These are phyloP conservation scores for Sphyrna mokarran DNA, from an alignment of 2,113 vertebrate species.

Conservation along the genomic window DNA sequence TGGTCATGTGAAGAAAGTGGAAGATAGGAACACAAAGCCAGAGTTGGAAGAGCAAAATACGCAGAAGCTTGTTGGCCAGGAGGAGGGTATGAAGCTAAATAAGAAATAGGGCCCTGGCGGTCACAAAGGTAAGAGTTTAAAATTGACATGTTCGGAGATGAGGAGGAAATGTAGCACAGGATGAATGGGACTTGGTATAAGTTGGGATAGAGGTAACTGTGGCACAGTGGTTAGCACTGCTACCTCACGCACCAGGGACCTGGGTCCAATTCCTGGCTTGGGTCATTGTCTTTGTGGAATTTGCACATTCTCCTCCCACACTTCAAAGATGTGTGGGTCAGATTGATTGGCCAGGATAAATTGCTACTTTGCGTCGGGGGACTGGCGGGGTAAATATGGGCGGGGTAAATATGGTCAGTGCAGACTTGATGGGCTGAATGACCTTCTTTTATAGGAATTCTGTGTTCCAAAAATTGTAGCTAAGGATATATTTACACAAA, in stretches of 20 bases:
- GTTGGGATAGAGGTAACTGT: neutral
- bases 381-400: no score
- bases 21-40: neutral
- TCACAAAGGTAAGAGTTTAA: neutral
- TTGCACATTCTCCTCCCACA: no score
- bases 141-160: neutral
- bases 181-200: neutral
- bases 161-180: neutral
- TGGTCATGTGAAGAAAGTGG: neutral
- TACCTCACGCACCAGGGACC: no score
- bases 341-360: no score
- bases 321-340: no score
- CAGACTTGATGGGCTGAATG: no score
- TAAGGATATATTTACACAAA: neutral
- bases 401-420: no score
- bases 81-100: neutral
- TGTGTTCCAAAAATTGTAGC: neutral
- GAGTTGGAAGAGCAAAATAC: neutral
- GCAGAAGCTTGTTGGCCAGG: neutral
- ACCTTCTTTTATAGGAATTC: no score
- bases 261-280: no score
- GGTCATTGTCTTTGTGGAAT: no score
- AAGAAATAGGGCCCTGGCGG: neutral
- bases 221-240: no score
- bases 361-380: no score